phyloP scores from a whole-genome alignment of 2,797 vertebrate species.

The Pogoniulus pusillus region DNA sequence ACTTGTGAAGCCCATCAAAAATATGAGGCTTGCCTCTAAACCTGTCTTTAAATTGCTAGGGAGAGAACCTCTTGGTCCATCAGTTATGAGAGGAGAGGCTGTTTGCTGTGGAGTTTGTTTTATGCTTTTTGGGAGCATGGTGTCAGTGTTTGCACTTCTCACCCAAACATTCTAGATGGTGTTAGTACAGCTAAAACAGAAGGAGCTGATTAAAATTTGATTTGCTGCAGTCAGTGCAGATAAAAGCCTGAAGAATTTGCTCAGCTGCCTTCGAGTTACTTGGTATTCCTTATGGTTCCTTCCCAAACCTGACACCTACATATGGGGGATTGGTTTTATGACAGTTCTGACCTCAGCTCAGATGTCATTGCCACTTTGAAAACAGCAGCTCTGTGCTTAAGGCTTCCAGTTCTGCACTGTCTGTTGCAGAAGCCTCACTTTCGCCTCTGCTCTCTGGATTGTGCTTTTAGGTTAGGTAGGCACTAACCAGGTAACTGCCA shows the following conservation, averaged over 20 bases:
- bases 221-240: neutral
- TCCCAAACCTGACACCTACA: neutral
- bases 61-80: neutral
- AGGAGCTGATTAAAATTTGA: neutral
- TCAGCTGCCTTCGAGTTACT: neutral
- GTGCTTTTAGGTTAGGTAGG: neutral
- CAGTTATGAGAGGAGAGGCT: neutral
- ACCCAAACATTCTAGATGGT: neutral
- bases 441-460: neutral
- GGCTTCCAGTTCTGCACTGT: neutral
- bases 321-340: neutral
- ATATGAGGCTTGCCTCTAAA: neutral
- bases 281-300: neutral
- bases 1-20: too few relatives aligned
- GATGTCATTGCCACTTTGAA: neutral
- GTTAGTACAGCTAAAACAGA: neutral
- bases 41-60: neutral
- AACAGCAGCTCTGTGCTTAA: neutral
- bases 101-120: neutral
- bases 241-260: neutral
- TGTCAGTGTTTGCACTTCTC: neutral
- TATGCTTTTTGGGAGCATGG: too few relatives aligned
- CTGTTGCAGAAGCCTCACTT: neutral
- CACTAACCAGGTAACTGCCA: neutral
- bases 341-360: neutral